Percentiles rank a stretch among this genome's conserved stretches.
phyloP scores from a whole-genome alignment of 1,140 invertebrate genomes.

The Megalopta genalis region DNA sequence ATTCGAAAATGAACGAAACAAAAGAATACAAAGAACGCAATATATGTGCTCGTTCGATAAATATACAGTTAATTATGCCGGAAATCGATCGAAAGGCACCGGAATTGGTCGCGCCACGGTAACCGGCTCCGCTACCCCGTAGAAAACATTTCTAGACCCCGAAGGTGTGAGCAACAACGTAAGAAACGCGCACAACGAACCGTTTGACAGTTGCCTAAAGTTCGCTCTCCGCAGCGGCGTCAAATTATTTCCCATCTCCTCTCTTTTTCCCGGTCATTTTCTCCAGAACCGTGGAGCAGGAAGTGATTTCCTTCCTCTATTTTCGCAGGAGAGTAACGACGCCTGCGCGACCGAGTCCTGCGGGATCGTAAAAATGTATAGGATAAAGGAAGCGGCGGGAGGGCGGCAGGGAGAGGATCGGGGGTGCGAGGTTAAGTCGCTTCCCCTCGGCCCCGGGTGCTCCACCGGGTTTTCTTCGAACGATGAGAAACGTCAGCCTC shows the following conservation, averaged over 20 bases:
- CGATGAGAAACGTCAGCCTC: constrained; percentile 39
- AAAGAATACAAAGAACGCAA: too few species aligned
- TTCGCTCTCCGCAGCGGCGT: neutral
- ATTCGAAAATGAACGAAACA: too few species aligned
- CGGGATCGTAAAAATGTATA: constrained; percentile 48
- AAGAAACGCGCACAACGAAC: neutral
- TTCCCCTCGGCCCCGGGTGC: too few species aligned
- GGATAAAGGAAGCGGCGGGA: constrained; percentile 11
- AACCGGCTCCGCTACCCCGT: too few species aligned
- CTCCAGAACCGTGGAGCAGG: neutral
- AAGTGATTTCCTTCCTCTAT: constrained; percentile 20
- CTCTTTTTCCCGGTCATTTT: too few species aligned
- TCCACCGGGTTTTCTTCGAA: constrained; percentile 18
- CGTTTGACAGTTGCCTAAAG: neutral
- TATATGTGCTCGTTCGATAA: too few species aligned
- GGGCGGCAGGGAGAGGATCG: too few species aligned
- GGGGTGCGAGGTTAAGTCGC: neutral
- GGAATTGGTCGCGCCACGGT: too few species aligned
- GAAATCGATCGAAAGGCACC: too few species aligned
- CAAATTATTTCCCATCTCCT: neutral
- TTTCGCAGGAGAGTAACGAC: constrained; percentile 17
- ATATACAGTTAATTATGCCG: too few species aligned
- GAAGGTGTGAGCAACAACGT: too few species aligned
- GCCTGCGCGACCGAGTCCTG: constrained; percentile 20
- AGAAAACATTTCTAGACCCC: neutral